Conservation (phyloP, 2,888 invertebrate genomes). For the Caenorhabditis sp. region DNA sequence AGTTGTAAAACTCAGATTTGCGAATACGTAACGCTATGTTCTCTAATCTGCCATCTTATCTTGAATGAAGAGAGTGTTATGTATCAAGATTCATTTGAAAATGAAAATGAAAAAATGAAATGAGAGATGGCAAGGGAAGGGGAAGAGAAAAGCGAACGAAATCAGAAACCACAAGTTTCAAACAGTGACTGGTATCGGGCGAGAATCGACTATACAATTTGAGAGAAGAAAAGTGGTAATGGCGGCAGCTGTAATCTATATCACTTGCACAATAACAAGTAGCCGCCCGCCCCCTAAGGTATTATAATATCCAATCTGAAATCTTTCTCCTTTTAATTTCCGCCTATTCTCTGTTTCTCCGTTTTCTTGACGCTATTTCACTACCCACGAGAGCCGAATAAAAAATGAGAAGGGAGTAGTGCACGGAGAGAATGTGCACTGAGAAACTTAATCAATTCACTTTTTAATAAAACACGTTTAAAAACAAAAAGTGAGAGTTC, state of each 20-base stretch:
- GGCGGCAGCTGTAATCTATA: neutral
- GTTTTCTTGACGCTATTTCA: too few species aligned
- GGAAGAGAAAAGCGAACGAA: too few species aligned
- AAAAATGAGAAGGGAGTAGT: too few species aligned
- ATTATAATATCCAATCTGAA: neutral
- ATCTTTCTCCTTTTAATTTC: neutral
- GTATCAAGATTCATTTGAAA: neutral
- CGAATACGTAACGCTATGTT: neutral
- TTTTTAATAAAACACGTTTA: constrained; percentile 10
- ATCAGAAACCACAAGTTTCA: too few species aligned
- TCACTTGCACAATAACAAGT: neutral
- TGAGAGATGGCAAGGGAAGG: too few species aligned
- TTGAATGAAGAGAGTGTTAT: neutral
- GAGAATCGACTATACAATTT: neutral
- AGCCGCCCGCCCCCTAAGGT: neutral
- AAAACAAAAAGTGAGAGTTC: neutral
- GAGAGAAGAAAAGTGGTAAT: neutral
- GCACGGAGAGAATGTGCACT: neutral
- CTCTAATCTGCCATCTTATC: constrained; percentile 1
- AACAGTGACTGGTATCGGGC: too few species aligned
- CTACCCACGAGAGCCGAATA: too few species aligned
- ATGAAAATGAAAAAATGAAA: neutral
- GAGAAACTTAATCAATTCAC: constrained; percentile 34
- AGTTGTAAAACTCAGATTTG: neutral
- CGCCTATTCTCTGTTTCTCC: too few species aligned